A percentile compares a stretch with the other conserved stretches of the same genome.
Conservation (phyloP, 2,113 vertebrate species). For the cat (Felis catus) region DNA sequence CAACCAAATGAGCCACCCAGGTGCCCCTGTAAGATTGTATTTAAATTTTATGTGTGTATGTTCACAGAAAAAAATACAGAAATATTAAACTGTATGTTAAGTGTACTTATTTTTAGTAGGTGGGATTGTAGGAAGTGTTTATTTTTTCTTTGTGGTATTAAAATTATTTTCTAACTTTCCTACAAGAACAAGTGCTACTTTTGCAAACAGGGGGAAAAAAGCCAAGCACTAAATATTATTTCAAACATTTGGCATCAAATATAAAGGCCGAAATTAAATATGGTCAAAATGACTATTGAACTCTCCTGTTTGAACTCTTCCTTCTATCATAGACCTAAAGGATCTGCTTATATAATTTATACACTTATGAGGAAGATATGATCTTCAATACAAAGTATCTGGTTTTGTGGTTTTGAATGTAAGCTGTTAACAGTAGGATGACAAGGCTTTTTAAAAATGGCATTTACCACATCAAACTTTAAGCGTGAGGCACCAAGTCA, state of each 20-base stretch:
- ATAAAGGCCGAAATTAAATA: conserved; percentile 3
- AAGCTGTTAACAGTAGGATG: not conserved
- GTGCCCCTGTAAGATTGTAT: not conserved
- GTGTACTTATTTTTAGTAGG: not conserved
- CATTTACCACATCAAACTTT: not conserved
- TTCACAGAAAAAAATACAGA: not conserved
- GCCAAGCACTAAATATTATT: not conserved
- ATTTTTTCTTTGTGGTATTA: conserved; percentile 15
- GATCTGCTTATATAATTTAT: not conserved
- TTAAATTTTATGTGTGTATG: not conserved
- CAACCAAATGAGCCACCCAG: no score
- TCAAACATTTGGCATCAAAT: not conserved
- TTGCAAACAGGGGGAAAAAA: not conserved
- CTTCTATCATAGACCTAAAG: not conserved
- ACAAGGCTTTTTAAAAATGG: not conserved
- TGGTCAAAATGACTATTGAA: not conserved
- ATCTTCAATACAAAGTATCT: not conserved
- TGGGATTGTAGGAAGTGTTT: not conserved
- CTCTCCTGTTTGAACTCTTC: not conserved
- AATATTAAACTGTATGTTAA: not conserved
- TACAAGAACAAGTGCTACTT: conserved; percentile 24
- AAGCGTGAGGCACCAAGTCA: not conserved
- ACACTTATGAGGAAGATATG: not conserved
- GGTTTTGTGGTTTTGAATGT: not conserved
- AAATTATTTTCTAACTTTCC: conserved; percentile 28